Conservation (phyloP, 1,140 invertebrate genomes). For the Platyscapa corneri region DNA sequence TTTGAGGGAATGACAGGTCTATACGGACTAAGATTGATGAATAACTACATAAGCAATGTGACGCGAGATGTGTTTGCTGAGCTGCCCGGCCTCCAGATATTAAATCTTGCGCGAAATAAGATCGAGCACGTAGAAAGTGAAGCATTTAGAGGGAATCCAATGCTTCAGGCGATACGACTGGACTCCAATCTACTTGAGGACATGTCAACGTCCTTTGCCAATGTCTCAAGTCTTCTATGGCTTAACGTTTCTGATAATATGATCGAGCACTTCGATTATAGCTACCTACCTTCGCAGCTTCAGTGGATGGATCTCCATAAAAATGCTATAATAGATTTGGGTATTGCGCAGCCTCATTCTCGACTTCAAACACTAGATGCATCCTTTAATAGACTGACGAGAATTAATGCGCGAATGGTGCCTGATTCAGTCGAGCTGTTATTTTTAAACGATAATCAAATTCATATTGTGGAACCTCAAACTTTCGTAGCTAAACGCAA, state of each 20-base stretch:
- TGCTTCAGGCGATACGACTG: conserved; percentile 86
- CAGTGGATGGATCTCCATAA: conserved; percentile 89
- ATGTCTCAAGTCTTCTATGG: conserved; percentile 84
- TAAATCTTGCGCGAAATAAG: conserved; percentile 88
- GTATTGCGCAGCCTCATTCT: conserved; percentile 72
- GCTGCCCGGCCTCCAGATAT: conserved; percentile 83
- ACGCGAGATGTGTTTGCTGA: conserved; percentile 82
- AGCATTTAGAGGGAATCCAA: conserved; percentile 83
- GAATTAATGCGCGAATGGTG: conserved; percentile 81
- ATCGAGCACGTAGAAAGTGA: conserved; percentile 84
- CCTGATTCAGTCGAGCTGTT: conserved; percentile 86
- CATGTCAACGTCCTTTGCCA: conserved; percentile 84
- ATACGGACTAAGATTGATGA: conserved; percentile 85
- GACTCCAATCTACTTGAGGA: conserved; percentile 87
- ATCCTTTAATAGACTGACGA: conserved; percentile 85
- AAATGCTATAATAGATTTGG: conserved; percentile 84
- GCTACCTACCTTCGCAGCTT: conserved; percentile 83
- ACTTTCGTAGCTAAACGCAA: conserved; percentile 87
- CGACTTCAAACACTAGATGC: conserved; percentile 84
- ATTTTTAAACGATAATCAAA: conserved; percentile 89
- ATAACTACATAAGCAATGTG: conserved; percentile 87
- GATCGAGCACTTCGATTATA: conserved; percentile 87
- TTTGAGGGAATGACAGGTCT: conserved; percentile 87
- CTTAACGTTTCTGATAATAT: conserved; percentile 90
- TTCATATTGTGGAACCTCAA: conserved; percentile 83